phyloP scores from a whole-genome alignment of 2,113 vertebrate species.

The Argyrosomus japonicus region DNA sequence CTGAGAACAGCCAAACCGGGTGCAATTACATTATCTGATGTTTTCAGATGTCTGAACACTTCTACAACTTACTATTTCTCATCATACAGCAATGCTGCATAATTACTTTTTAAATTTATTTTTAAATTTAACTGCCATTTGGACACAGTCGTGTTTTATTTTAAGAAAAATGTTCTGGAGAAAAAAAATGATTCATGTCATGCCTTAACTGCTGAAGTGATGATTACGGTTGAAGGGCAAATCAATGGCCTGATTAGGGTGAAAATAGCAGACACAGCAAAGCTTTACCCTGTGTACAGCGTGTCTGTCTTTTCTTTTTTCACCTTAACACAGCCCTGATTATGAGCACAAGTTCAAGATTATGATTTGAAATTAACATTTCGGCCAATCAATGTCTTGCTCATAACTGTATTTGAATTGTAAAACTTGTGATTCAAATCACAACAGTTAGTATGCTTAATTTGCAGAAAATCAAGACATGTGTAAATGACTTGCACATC shows the following conservation, averaged over 20 bases:
- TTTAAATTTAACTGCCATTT: background rate
- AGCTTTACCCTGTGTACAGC: background rate
- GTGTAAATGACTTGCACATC: background rate
- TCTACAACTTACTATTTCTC: background rate
- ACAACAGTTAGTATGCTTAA: background rate
- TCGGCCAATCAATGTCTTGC: background rate
- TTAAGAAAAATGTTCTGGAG: background rate
- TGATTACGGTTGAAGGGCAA: slow-evolving; percentile 35
- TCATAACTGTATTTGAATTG: slow-evolving; percentile 3
- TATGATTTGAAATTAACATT: slow-evolving; percentile 11
- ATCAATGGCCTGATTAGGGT: slow-evolving; percentile 35
- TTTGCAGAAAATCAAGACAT: slow-evolving; percentile 8
- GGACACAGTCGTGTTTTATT: background rate
- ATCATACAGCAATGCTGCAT: background rate
- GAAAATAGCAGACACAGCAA: slow-evolving; percentile 14
- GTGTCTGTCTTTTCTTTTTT: slow-evolving; percentile 8
- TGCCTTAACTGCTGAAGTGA: background rate
- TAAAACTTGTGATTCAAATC: slow-evolving; percentile 8
- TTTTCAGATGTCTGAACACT: background rate
- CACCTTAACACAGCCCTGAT: slow-evolving; percentile 25
- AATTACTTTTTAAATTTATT: background rate
- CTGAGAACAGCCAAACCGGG: too few relatives aligned
- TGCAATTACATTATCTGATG: background rate
- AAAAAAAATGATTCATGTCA: background rate
- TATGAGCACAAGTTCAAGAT: slow-evolving; percentile 9